Base-by-base conservation (phyloP, 2,113 vertebrate species). In the Podiceps cristatus region DNA sequence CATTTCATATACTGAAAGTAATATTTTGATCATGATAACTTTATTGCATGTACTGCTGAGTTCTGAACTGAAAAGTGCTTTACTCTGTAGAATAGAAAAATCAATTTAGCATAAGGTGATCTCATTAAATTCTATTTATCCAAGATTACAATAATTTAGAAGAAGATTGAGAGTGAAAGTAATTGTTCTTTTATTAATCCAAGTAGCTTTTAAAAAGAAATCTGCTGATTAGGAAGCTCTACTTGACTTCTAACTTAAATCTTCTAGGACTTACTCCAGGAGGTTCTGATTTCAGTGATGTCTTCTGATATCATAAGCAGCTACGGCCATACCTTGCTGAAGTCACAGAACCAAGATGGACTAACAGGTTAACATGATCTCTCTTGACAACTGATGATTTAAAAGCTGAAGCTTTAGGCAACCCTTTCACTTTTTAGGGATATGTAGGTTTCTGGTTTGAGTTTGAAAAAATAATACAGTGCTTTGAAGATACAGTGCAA, bases 161-260 rank as follows among this genome's bases (percentile, higher is more conserved):
- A 86, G 63, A 81, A 93, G 85, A 83, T 76, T 86, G 79, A 93
- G 69, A 92, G 33, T 93, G 87, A 94, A 88, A 76, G 55, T 97
- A 97, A 95, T 97, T 92, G 78, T 93, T 95, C 75, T 96, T 95
- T 92, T 89, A 96, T 96, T 96, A 97, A 94, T 90, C 66, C 82
- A 75, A 83, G 52, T 66, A 74, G 47, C 42, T 94, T 86, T 89
- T 58, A 74, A 95, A 74, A 79, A 90, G 62, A 94, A 95, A 92
- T 86, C 50, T 67, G 49, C 58, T 88, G 35, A 92, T 94, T 94
- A 89, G 56, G 45, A 86, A 75, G 45, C 33, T 72, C 55, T 58
- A 25, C 58, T 79, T 90, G 78, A 72, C 35, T 86, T 84, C 49
- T 81, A 25, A 58, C 31, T 88, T 59, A 42, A 66, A 52, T 83